These are phyloP conservation scores for Galleria mellonella DNA, from an alignment of 1,140 invertebrate species.

Conservation along the genomic window DNA sequence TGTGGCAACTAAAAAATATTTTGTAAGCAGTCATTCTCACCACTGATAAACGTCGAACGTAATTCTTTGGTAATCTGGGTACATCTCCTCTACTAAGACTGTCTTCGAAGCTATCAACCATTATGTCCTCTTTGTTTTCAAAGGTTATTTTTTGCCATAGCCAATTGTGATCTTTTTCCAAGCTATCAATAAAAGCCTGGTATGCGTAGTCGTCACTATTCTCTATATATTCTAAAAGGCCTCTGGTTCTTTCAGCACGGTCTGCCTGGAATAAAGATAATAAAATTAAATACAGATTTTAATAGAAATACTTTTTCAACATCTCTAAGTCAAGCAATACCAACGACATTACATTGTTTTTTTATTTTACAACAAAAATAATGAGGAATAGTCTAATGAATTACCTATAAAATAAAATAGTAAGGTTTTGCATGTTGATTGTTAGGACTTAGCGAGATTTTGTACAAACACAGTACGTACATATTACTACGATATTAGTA, in stretches of 20 bases:
- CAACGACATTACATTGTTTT: no score
- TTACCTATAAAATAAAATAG: no score
- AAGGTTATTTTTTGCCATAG: constrained; percentile 60
- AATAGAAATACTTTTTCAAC: no score
- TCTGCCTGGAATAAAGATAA: constrained; percentile 31
- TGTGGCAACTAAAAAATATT: no score
- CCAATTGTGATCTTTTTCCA: constrained; percentile 71
- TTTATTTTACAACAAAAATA: no score
- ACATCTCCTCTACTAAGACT: constrained; percentile 70
- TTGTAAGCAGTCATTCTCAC: constrained; percentile 44
- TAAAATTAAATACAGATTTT: no score
- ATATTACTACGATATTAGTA: no score
- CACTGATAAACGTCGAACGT: constrained; percentile 59
- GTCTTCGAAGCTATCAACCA: constrained; percentile 62
- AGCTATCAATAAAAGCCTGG: constrained; percentile 63
- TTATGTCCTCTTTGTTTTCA: constrained; percentile 36
- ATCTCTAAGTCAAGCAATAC: no score
- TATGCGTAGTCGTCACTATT: constrained; percentile 46
- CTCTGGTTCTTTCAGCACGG: constrained; percentile 41
- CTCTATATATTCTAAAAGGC: constrained; percentile 53
- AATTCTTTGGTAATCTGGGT: constrained; percentile 67
- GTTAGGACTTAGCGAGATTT: no score
- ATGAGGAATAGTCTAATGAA: no score
- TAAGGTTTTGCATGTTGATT: no score
- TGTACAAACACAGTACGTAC: no score